Evolutionary conservation across 1,140 invertebrate genomes (phyloP).

Genomic region (Papilio xuthus): DNA sequence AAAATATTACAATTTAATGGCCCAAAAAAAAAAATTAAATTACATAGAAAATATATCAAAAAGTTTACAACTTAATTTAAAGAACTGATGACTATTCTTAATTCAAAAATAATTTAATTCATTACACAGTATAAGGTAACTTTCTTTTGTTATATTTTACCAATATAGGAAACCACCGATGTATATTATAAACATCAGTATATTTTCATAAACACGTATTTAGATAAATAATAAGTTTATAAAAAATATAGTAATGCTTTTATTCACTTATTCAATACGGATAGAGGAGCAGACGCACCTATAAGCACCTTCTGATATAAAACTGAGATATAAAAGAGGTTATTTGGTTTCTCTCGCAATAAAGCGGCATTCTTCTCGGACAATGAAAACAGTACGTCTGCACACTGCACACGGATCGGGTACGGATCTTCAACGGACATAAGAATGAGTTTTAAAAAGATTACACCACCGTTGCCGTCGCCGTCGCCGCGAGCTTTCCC

Average conservation of each 20-base stretch:
- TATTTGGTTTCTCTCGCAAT: conserved; percentile 75
- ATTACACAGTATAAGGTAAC: no score
- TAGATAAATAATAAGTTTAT: not conserved
- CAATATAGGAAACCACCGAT: not conserved
- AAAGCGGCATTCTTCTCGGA: conserved; percentile 67
- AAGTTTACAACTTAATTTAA: not conserved
- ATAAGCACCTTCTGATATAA: conserved; percentile 66
- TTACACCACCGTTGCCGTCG: conserved; percentile 15
- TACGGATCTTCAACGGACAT: conserved; percentile 32
- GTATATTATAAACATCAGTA: not conserved
- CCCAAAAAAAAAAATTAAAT: not conserved
- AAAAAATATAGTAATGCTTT: not conserved
- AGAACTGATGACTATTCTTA: not conserved
- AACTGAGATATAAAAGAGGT: conserved; percentile 69
- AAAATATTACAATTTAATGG: not conserved
- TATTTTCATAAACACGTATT: not conserved
- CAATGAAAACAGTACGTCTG: conserved; percentile 62
- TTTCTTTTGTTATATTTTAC: not conserved
- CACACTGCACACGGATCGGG: conserved; percentile 24
- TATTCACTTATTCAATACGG: conserved; percentile 23
- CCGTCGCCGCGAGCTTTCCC: not conserved
- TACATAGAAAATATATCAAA: not conserved
- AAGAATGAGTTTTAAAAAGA: conserved; percentile 39
- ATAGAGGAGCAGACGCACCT: conserved; percentile 34
- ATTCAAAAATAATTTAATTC: not conserved